phyloP scores from a whole-genome alignment of 2,113 vertebrate species.

The Lagenorhynchus albirostris region DNA sequence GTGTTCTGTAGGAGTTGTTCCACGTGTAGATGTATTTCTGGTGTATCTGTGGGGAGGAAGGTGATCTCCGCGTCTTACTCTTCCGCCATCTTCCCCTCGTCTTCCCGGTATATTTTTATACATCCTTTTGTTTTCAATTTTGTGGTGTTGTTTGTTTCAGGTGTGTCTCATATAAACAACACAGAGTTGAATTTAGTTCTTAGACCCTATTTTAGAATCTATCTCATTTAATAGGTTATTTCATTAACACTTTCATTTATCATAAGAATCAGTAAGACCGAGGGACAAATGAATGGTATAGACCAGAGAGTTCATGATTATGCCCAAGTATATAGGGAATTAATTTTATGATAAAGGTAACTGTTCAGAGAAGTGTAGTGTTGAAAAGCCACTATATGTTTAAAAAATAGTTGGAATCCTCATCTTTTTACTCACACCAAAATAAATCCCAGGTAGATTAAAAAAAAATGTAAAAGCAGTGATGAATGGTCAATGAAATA shows the following conservation, averaged over 20 bases:
- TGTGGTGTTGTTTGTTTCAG: neutral
- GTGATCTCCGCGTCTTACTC: no score
- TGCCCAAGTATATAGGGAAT: neutral
- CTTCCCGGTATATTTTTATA: neutral
- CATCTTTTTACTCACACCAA: neutral
- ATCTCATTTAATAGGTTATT: neutral
- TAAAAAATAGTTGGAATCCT: neutral
- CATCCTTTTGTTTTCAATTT: neutral
- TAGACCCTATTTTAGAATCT: neutral
- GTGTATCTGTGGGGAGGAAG: no score
- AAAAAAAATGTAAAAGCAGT: neutral
- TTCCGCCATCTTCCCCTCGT: no score
- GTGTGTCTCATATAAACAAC: neutral
- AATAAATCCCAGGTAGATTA: neutral
- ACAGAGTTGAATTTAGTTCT: neutral
- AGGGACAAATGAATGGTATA: neutral
- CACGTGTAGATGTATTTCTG: no score
- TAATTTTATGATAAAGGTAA: neutral
- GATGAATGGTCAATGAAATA: neutral
- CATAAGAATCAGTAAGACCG: neutral
- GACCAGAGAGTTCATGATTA: neutral
- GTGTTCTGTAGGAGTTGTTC: no score
- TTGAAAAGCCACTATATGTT: neutral
- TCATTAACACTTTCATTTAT: neutral
- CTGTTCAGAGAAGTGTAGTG: neutral